These are phyloP conservation scores for Vulpes ferrilata DNA, from an alignment of 2,113 vertebrate genomes.

Conservation along the genomic window DNA sequence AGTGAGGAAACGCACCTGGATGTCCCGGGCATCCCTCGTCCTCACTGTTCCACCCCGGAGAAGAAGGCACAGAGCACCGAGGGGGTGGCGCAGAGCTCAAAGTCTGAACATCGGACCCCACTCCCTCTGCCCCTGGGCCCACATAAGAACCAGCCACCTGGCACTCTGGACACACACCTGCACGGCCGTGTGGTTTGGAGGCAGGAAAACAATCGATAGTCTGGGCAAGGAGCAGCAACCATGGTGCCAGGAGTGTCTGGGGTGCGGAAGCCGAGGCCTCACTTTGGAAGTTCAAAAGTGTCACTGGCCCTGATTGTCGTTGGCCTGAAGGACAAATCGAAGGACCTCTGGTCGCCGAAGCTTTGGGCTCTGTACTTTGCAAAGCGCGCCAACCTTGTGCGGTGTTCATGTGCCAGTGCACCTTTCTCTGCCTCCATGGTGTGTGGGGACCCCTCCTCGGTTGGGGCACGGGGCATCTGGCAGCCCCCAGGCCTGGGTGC, in stretches of 20 bases:
- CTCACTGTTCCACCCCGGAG: neutral
- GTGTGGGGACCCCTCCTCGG: conserved; percentile 17
- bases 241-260: rapidly evolving
- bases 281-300: conserved; percentile 89
- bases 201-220: neutral
- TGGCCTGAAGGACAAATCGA: conserved; percentile 90
- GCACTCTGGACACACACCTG: neutral
- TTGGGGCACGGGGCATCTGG: neutral
- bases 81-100: neutral
- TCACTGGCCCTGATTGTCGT: conserved; percentile 89
- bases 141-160: neutral
- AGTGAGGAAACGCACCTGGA: neutral
- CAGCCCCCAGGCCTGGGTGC: conserved; percentile 61
- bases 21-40: neutral
- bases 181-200: neutral
- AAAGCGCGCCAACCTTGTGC: conserved; percentile 23
- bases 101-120: too few relatives aligned
- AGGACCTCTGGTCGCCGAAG: conserved; percentile 90
- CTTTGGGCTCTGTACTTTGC: conserved; percentile 94
- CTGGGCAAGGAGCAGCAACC: neutral
- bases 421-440: neutral
- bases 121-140: too few relatives aligned
- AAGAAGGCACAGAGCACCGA: neutral
- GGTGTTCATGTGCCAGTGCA: neutral
- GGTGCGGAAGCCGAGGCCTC: neutral